These are phyloP conservation scores for Cryptocephalus moraei DNA, from an alignment of 2,888 invertebrate genomes.

Conservation along the genomic window DNA sequence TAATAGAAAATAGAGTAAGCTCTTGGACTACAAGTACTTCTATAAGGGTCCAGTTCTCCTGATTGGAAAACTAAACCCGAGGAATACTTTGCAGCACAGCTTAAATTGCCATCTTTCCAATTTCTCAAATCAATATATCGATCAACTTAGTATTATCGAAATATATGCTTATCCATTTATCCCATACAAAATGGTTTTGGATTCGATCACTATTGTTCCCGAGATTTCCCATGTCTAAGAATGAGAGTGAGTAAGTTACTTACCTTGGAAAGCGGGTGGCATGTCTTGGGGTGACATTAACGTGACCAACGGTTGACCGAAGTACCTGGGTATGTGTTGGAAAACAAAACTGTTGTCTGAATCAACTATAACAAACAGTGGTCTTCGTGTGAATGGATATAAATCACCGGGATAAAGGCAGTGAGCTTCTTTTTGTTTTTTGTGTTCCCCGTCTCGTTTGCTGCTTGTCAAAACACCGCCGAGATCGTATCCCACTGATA, in stretches of 20 bases:
- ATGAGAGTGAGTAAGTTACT: conserved; percentile 11
- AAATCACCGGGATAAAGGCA: conserved; percentile 90
- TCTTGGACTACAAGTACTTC: no score
- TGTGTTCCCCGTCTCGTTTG: conserved; percentile 58
- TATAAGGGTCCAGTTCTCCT: no score
- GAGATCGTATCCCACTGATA: conserved; percentile 75
- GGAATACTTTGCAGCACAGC: no score
- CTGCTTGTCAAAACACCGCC: conserved; percentile 87
- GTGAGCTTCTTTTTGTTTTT: conserved; percentile 56
- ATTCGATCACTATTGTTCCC: background rate
- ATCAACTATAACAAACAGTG: conserved; percentile 88
- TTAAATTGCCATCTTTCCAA: no score
- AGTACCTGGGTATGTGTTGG: conserved; percentile 79
- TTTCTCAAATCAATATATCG: no score
- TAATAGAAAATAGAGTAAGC: no score
- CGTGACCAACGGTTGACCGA: conserved; percentile 87
- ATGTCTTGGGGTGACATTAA: conserved; percentile 90
- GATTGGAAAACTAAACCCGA: no score
- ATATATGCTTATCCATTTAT: no score
- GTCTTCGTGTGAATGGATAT: conserved; percentile 84
- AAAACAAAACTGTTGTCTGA: conserved; percentile 92
- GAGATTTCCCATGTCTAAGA: background rate
- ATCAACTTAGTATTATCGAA: no score
- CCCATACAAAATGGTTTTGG: no score
- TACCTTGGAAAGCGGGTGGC: conserved; percentile 76